Evolutionary conservation across 1,140 invertebrate genomes (phyloP).

Genomic region (Lepidurus arcticus): DNA sequence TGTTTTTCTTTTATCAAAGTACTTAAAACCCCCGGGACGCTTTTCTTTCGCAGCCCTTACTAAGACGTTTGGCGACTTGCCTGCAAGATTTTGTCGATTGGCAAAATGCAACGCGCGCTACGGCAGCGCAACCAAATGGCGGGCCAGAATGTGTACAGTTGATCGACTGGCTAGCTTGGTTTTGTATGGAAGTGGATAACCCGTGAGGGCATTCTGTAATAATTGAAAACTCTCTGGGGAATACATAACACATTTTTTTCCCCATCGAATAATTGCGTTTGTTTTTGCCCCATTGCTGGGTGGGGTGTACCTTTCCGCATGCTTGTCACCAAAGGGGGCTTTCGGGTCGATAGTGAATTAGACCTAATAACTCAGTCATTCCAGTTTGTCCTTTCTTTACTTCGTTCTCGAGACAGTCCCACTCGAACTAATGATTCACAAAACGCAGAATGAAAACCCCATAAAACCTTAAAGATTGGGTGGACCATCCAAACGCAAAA

Average conservation of each 20-base stretch:
- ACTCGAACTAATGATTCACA: too few relatives aligned
- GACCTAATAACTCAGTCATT: too few relatives aligned
- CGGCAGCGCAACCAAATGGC: neutral
- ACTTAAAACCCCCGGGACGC: neutral
- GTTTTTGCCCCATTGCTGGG: too few relatives aligned
- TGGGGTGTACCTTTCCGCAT: too few relatives aligned
- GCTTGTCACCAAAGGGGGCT: too few relatives aligned
- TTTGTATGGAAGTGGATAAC: slow-evolving; percentile 25
- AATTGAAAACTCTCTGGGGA: neutral
- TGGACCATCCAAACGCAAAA: neutral
- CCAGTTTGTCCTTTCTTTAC: too few relatives aligned
- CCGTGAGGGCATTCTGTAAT: neutral
- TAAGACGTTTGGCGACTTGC: slow-evolving; percentile 31
- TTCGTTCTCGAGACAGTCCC: too few relatives aligned
- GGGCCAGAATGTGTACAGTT: slow-evolving; percentile 14
- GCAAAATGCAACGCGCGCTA: slow-evolving; percentile 23
- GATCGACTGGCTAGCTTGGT: slow-evolving; percentile 31
- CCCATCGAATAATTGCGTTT: too few relatives aligned
- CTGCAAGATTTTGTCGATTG: slow-evolving; percentile 32
- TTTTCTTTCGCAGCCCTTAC: slow-evolving; percentile 23
- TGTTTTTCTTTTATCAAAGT: slow-evolving; percentile 25
- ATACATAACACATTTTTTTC: neutral
- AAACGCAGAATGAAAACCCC: neutral
- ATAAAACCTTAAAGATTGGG: neutral
- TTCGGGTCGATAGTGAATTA: too few relatives aligned